Evolutionary conservation across 2,113 vertebrate genomes (phyloP), one percentile per base, ranked within the genome.

Genomic region (Sakesphorus luctuosus): DNA sequence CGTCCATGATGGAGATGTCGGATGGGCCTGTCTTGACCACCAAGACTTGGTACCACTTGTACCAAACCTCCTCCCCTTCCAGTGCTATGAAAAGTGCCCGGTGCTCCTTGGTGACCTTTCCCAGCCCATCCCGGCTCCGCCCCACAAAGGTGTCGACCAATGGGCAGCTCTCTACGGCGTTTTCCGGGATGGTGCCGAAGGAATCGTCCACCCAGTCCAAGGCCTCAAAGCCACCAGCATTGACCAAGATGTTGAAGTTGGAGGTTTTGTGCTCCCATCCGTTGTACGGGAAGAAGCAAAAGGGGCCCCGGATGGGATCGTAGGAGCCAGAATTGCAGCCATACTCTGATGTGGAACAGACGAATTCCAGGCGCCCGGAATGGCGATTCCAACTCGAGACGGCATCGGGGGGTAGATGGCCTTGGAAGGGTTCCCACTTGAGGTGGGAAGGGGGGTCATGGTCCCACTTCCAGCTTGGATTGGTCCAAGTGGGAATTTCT

Each of bases 1-100:
- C 25, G 0, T 21, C 6, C 0, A 53, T 14, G 40, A 89, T 43
- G 85, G 85, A 50, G 23, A 84, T 1, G 0, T n/a, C 10, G 0
- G 40, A 33, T 0, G 26, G 47, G 11, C 91, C 85, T 11, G 43
- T 79, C 61, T 50, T 79, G 18, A 84, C 61, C 6, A 55, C 68
- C 73, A 93, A 15, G 40, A 74, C 85, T 33, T 93, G 91, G 61
- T 93, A 89, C 91, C 85, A 93, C 74, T 84, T 89, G 61, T 4
- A 63, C 91, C 91, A 93, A 10, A 93, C 8, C 49, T 89, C 91
- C 43, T 56, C 5, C 0, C 33, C 35, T 0, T 50, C 80, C 40
- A 79, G 74, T 23, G n/a, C 8, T 47, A 68, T 2, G 9, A 93
- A 93, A 9, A 38, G 19, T 2, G 74, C 73, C 24, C 74, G 28